Evolutionary conservation across 2,113 vertebrate species (phyloP).

Genomic region (Orycteropus afer): DNA sequence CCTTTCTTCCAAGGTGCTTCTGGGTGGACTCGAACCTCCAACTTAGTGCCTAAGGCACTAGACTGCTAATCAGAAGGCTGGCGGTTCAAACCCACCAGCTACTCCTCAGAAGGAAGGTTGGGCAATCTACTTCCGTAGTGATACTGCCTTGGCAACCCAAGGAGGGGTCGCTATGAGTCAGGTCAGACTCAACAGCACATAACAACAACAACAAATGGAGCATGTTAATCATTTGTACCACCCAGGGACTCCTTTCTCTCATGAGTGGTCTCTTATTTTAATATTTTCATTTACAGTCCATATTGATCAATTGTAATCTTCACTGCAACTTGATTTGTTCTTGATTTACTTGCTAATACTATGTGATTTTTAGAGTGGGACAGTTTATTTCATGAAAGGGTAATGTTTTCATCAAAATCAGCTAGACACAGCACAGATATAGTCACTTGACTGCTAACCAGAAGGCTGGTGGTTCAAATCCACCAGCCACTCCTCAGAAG

Average conservation of each 20-base stretch:
- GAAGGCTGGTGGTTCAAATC: too few relatives aligned
- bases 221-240: background rate
- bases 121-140: too few relatives aligned
- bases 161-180: too few relatives aligned
- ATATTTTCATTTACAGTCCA: background rate
- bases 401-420: slow-evolving; percentile 11
- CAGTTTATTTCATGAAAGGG: slow-evolving; percentile 13
- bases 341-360: slow-evolving; percentile 24
- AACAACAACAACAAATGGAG: too few relatives aligned
- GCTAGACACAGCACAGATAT: background rate
- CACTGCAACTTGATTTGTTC: background rate
- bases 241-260: background rate
- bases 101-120: too few relatives aligned
- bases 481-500: too few relatives aligned
- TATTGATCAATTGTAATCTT: background rate
- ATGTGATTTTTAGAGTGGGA: background rate
- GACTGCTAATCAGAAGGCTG: too few relatives aligned
- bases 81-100: too few relatives aligned
- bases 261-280: background rate
- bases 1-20: background rate
- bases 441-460: too few relatives aligned
- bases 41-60: too few relatives aligned
- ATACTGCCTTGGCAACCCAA: too few relatives aligned
- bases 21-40: background rate
- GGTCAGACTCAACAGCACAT: too few relatives aligned